These are phyloP conservation scores for Cheumatopsyche charites DNA, from an alignment of 1,140 invertebrate genomes.

Conservation along the genomic window DNA sequence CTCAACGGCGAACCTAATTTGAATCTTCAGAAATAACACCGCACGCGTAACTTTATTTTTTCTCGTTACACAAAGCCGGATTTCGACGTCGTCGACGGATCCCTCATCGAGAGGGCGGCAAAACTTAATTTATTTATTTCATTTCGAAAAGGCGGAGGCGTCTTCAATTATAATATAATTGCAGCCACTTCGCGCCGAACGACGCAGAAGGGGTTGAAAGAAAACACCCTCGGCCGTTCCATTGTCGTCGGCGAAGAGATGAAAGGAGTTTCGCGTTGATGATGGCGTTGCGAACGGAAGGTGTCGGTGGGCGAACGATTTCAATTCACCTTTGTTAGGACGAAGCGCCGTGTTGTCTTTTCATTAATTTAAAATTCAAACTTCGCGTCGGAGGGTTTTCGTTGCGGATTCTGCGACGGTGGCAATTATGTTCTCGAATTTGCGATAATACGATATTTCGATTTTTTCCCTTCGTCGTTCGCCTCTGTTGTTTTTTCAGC, in stretches of 20 bases:
- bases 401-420: too few relatives aligned
- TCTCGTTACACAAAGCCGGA: too few relatives aligned
- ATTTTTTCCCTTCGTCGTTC: too few relatives aligned
- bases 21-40: background rate
- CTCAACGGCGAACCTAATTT: background rate
- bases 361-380: conserved; percentile 15
- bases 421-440: too few relatives aligned
- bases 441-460: too few relatives aligned
- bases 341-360: conserved; percentile 18
- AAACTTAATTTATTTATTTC: background rate
- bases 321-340: background rate
- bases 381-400: background rate
- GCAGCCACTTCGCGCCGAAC: conserved; percentile 24
- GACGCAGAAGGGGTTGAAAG: conserved; percentile 33
- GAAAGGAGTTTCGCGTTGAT: too few relatives aligned
- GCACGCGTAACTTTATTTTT: too few relatives aligned
- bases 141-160: background rate
- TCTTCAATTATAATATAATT: conserved; percentile 41
- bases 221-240: conserved; percentile 28
- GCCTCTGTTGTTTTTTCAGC: too few relatives aligned
- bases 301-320: background rate
- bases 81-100: too few relatives aligned
- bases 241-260: conserved; percentile 17
- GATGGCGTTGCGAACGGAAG: too few relatives aligned
- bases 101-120: background rate